A percentile compares a stretch with the other conserved stretches of the same genome.
Conservation (phyloP, 1,140 invertebrate species). For the Delia radicum region DNA sequence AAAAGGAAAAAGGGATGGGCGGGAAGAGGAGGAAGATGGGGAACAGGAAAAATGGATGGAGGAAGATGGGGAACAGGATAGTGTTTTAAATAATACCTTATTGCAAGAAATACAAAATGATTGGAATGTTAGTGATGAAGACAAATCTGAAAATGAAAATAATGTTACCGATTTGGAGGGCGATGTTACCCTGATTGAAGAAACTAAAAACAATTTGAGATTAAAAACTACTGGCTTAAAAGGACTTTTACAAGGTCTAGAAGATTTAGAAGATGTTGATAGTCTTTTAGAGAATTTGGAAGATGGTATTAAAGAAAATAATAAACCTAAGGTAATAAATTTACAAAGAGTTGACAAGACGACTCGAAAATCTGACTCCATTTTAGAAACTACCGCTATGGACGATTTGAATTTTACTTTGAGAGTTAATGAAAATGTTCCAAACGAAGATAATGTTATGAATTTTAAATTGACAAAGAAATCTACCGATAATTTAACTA, state of each 20-base stretch:
- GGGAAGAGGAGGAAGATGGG: not conserved
- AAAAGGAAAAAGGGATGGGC: not conserved
- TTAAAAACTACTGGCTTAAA: not conserved
- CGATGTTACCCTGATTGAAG: not conserved
- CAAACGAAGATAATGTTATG: too few relatives aligned
- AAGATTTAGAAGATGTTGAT: not conserved
- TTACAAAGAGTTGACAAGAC: too few relatives aligned
- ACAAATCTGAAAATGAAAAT: not conserved
- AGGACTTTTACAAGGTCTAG: not conserved
- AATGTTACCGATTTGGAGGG: not conserved
- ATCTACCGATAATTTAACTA: too few relatives aligned
- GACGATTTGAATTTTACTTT: too few relatives aligned
- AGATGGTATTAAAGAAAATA: too few relatives aligned
- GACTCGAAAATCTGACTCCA: too few relatives aligned
- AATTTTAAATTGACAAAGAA: too few relatives aligned
- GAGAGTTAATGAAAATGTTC: too few relatives aligned
- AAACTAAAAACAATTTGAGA: not conserved
- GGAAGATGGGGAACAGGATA: not conserved
- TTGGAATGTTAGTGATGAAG: not conserved
- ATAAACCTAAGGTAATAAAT: too few relatives aligned
- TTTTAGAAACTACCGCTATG: too few relatives aligned
- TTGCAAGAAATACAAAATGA: not conserved
- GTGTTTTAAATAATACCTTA: not conserved
- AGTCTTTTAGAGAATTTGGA: not conserved
- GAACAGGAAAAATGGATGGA: not conserved